Base-by-base conservation (phyloP, 1,140 invertebrate species). In the Tribolium castaneum region DNA sequence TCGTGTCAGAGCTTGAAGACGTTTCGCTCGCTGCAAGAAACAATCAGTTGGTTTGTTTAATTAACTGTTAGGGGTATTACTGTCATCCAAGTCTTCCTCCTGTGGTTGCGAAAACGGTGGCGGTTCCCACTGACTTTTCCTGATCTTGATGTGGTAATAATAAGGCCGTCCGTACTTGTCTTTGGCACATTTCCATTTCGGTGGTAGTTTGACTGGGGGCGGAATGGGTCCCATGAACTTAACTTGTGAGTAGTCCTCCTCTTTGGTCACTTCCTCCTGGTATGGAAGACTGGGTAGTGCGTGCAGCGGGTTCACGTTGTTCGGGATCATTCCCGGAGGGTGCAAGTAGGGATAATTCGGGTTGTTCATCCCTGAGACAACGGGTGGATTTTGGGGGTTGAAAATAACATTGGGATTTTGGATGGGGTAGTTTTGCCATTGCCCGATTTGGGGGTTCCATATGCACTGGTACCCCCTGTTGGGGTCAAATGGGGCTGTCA, bases 101-200 rank as follows among this genome's bases (percentile, higher is more conserved):
- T 70, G 52, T 6, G 35, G 34, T 51, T 35, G 45, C 14, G 75
- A 30, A 14, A 83, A 75, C 50, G 89, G 89, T 0, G 97, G 97
- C 22, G 95, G 94, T 75, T 94, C 88, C 97, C 97, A 99, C 85
- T 98, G 96, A 1, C 95, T 92, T 82, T 94, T 89, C 72, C 95
- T 91, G 19, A 94, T 92, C 80, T 93, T 93, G 0, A 93, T 88
- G 86, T 98, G 96, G 87, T 98, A 99, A 88, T 98, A 99, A 86
- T 98, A 99, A 0, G 92, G 90, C 76, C 95, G 88, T 1, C 97
- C 96, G 51, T 95, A 92, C 13, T 89, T 84, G 86, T 97, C 96
- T 52, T 91, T 90, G 0, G 94, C 93, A 82, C 92, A 94, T 82
- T 95, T 94, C 97, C 97, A 99, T 84, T 94, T 92, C 0, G 93